Evolutionary conservation across 2,888 invertebrate genomes (phyloP).

Genomic region (Pilophorus perplexus): DNA sequence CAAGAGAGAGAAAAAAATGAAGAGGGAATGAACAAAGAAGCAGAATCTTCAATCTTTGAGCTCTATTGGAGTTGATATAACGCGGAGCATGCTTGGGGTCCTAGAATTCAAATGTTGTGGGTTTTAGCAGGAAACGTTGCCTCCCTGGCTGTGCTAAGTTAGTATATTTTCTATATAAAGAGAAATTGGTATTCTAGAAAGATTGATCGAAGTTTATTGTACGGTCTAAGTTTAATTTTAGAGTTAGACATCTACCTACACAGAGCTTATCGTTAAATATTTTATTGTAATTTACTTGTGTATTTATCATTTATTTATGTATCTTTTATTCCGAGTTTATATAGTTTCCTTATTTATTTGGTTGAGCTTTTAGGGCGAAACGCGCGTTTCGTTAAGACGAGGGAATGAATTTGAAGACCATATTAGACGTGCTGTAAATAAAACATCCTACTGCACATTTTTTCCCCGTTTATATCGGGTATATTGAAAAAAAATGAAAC

Average conservation of each 20-base stretch:
- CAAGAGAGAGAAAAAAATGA: too few species aligned
- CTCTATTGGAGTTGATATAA: too few species aligned
- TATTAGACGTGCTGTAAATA: too few species aligned
- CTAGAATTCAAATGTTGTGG: slow-evolving; percentile 8
- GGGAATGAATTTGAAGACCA: too few species aligned
- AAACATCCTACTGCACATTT: too few species aligned
- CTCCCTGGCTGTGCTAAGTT: slow-evolving; percentile 33
- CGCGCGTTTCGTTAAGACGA: background rate
- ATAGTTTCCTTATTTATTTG: background rate
- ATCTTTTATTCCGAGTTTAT: background rate
- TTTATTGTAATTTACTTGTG: slow-evolving; percentile 36
- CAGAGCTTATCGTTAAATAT: slow-evolving; percentile 44
- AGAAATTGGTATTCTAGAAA: slow-evolving; percentile 18
- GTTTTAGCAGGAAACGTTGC: slow-evolving; percentile 21
- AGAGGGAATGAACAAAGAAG: too few species aligned
- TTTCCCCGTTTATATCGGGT: too few species aligned
- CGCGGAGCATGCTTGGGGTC: too few species aligned
- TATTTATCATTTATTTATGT: slow-evolving; percentile 42
- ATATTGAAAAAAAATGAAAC: too few species aligned
- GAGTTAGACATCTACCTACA: slow-evolving; percentile 39
- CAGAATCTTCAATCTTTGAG: too few species aligned
- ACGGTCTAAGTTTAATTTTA: slow-evolving; percentile 42
- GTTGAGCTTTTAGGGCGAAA: too few species aligned
- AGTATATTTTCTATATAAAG: slow-evolving; percentile 38
- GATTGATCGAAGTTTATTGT: slow-evolving; percentile 8